Percentiles rank a stretch among this genome's conserved stretches.
phyloP scores from a whole-genome alignment of 2,888 invertebrate species.

The Drosophila aldrichi region DNA sequence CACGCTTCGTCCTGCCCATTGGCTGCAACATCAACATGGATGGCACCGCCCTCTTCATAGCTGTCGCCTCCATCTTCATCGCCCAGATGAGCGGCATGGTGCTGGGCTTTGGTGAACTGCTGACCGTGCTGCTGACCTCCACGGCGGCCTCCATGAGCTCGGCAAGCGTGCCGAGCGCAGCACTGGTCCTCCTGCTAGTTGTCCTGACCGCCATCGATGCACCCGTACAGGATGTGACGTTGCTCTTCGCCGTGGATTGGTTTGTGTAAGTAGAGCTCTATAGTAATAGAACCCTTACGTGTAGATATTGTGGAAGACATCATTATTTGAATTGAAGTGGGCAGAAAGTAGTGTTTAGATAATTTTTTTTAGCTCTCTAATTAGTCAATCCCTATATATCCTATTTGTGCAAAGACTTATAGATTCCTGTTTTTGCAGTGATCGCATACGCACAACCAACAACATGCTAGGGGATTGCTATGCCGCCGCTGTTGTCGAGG shows the following conservation, averaged over 20 bases:
- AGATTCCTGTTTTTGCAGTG: conserved; percentile 86
- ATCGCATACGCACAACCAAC: conserved; percentile 94
- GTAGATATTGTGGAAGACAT: no score
- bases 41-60: conserved; percentile 94
- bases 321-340: no score
- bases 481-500: conserved; percentile 93
- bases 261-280: conserved; percentile 90
- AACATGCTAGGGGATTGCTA: conserved; percentile 96
- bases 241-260: conserved; percentile 95
- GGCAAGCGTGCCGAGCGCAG: conserved; percentile 94
- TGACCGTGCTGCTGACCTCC: conserved; percentile 93
- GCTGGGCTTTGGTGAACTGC: conserved; percentile 92
- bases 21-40: conserved; percentile 98
- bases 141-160: conserved; percentile 95
- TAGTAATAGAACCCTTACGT: no score
- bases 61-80: conserved; percentile 94
- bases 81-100: conserved; percentile 94
- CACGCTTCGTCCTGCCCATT: conserved; percentile 94
- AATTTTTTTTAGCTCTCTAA: no score
- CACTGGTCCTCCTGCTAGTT: conserved; percentile 92
- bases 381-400: no score
- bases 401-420: background rate
- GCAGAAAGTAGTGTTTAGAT: no score
- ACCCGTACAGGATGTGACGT: conserved; percentile 92
- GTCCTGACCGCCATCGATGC: conserved; percentile 93